Conservation (phyloP, 1,140 invertebrate species). For the Popillia japonica region DNA sequence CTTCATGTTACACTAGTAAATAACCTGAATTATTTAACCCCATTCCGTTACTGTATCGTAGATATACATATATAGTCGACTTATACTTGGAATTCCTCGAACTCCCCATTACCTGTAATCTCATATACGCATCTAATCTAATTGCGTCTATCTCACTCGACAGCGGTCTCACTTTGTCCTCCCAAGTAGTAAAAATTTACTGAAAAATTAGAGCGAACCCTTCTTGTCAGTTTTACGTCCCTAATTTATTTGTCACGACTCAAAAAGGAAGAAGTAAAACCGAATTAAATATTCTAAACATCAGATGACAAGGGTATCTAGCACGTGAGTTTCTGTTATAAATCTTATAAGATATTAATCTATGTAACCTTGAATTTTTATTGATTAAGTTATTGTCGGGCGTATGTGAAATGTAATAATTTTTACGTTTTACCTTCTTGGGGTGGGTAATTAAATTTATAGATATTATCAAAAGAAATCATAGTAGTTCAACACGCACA, state of each 20-base stretch:
- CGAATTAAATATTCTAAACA: not conserved
- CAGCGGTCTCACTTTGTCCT: not conserved
- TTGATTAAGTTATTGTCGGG: no score
- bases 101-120: conserved; percentile 12
- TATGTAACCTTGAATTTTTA: not conserved
- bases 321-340: not conserved
- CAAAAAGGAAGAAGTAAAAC: not conserved
- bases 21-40: not conserved
- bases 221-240: not conserved
- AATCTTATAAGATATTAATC: not conserved
- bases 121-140: not conserved
- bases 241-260: not conserved
- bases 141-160: not conserved
- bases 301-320: not conserved
- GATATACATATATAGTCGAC: not conserved
- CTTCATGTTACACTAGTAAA: not conserved
- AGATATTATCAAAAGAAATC: no score
- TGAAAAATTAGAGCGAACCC: conserved; percentile 1
- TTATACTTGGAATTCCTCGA: conserved; percentile 28
- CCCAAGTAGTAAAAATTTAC: not conserved
- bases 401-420: no score
- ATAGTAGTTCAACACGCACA: no score
- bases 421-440: no score
- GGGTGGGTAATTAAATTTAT: no score
- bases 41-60: conserved; percentile 16